Percentiles rank a stretch among this genome's conserved stretches.
phyloP scores from a whole-genome alignment of 2,888 invertebrate genomes.

The Gryllus longicercus region DNA sequence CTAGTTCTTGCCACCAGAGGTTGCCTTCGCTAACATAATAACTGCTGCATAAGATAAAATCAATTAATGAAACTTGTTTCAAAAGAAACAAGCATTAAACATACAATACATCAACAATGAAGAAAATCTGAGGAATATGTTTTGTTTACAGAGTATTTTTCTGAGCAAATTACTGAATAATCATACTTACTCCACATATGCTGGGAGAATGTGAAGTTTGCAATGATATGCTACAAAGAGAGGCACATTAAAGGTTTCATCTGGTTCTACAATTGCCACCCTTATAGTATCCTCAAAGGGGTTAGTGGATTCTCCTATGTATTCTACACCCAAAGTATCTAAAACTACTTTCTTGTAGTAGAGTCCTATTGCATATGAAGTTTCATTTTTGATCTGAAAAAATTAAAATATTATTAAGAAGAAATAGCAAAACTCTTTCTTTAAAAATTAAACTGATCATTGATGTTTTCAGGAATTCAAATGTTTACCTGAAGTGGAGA shows the following conservation, averaged over 20 bases:
- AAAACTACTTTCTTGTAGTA: slow-evolving; percentile 70
- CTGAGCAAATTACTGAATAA: neutral
- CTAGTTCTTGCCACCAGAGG: slow-evolving; percentile 78
- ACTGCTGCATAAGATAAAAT: slow-evolving; percentile 50
- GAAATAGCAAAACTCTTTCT: neutral
- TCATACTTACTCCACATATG: slow-evolving; percentile 64
- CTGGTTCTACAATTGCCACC: slow-evolving; percentile 68
- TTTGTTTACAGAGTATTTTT: neutral
- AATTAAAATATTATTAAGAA: neutral
- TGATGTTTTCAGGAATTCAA: neutral
- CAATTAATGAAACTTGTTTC: no score
- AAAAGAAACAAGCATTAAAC: no score
- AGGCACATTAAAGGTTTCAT: slow-evolving; percentile 71
- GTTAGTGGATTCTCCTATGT: slow-evolving; percentile 65
- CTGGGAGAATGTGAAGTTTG: slow-evolving; percentile 68
- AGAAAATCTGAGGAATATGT: no score
- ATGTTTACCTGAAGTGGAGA: slow-evolving; percentile 68
- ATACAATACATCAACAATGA: no score
- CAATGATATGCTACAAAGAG: slow-evolving; percentile 78
- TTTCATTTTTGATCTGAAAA: slow-evolving; percentile 67
- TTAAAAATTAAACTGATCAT: neutral
- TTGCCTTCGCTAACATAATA: slow-evolving; percentile 68
- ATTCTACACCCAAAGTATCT: slow-evolving; percentile 60
- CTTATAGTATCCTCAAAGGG: slow-evolving; percentile 73
- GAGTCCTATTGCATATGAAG: slow-evolving; percentile 70